Base-by-base conservation (phyloP, 1,140 invertebrate genomes). In the Drosophila pseudoananassae region DNA sequence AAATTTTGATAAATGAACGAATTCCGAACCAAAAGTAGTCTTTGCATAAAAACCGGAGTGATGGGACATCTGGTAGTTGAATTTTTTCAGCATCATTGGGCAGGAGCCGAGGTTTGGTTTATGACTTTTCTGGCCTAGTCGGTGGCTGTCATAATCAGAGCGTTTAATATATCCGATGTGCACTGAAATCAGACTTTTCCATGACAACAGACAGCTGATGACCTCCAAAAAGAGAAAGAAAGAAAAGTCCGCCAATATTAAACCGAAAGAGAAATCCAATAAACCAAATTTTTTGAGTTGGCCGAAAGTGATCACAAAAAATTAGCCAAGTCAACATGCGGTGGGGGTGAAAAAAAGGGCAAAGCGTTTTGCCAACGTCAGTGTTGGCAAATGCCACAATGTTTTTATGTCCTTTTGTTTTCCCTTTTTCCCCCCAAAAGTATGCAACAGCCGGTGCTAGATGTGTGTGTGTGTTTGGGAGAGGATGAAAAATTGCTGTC, bases 1-100 rank as follows among this genome's bases (percentile, higher is more conserved):
- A 75, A 88, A 82, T 49, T 76, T 82, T 88, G 82, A 87, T 82
- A 78, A 82, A 87, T 88, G 65, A 65, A 68, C 38, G 40, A 52
- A 63, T 51, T 70, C 49, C 45, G 38, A 20, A 38, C n/a, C 43
- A 36, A 27, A 38, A 49, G 25, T 66, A 58, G 52, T 23, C 61
- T 56, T 76, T 74, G 71, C 71, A 74, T 74, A 74, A 27, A 29
- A 17, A 6, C 17, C n/a, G 17, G 15, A 14, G 43, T 23, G 17
- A 46, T 10, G 50, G 43, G 57, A 40, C 82, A 74, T 61, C 63
- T 85, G 73, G 14, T 43, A 65, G 55, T 50, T 87, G 83, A 70
- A 88, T 43, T 87, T 82, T 81, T 88, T 78, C 78, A 88, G 78
- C 83, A 71, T 57, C 74, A 85, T 88, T 85, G 81, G 74, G 51